Base-by-base conservation (phyloP, 2,888 invertebrate genomes). In the Callyntrura guangdongensis region DNA sequence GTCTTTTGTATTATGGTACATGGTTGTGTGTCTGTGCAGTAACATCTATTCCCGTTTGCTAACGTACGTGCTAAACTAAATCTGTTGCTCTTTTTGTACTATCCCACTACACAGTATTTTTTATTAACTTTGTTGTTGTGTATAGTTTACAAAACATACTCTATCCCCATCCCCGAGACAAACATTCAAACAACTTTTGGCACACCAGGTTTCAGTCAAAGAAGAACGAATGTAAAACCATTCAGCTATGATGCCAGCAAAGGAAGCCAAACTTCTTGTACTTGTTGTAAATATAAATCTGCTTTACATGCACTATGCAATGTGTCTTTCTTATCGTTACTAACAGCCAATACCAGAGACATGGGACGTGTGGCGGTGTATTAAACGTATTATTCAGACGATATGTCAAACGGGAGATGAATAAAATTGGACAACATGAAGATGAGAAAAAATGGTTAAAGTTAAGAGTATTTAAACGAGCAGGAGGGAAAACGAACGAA, bases 31-130 rank as follows among this genome's bases (percentile, higher is more conserved):
- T 53, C 12, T 85, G 25, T 8, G 49, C 5, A 47, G 14, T 6
- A 84, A 47, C 36, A 47, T 61, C 9, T 72, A 47, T 72, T 72
- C 72, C 47, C 47, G 47, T 47, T 47, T 72, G 72, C 5, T 17
- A 25, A 49, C 14, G 27, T 47, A 87, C 87, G 81, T 87, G 87
- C 87, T 81, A 79, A 79, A 79, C 56, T 14, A 25, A 74, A 61
- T 74, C 86, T 86, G 86, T 74, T 74, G 86, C 86, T 67, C 74
- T 74, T 74, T 74, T 74, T 49, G 20, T 36, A 45, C 36, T 49
- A 12, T 67, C 47, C 17, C n/a, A 45, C 72, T 20, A 69, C 25
- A 45, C 12, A 11, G 6, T 6, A 36, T 36, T 36, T 45, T 25
- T 45, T 25, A 45, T 3, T 12, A 74, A 22, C 49, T 74, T 47